A percentile compares a stretch with the other conserved stretches of the same genome.
phyloP scores from a whole-genome alignment of 1,140 invertebrate species.

The Euborellia annulipes region DNA sequence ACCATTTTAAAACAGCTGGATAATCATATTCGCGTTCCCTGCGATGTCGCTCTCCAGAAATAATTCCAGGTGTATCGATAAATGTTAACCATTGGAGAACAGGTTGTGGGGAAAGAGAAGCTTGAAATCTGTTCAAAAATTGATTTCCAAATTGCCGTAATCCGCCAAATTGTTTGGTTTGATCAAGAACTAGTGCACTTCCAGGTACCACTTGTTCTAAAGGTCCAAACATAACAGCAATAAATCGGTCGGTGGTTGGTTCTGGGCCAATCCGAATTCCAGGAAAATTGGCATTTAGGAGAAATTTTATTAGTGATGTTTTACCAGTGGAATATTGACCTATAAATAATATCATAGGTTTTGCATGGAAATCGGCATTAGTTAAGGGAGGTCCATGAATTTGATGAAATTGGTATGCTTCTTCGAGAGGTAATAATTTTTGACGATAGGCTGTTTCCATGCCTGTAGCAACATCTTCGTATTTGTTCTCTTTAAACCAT shows the following conservation, averaged over 20 bases:
- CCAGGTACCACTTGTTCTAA: constrained; percentile 49
- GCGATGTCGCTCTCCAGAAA: constrained; percentile 85
- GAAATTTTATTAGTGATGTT: constrained; percentile 54
- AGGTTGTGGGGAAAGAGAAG: constrained; percentile 66
- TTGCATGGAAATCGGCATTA: constrained; percentile 59
- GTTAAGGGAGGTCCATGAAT: constrained; percentile 55
- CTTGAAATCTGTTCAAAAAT: constrained; percentile 70
- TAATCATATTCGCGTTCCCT: constrained; percentile 51
- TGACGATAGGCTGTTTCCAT: constrained; percentile 43
- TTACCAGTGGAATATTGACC: constrained; percentile 65
- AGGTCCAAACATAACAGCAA: constrained; percentile 48
- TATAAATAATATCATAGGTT: constrained; percentile 54
- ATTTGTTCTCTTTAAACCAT: neutral
- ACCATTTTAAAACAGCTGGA: constrained; percentile 56
- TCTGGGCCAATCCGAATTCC: constrained; percentile 46
- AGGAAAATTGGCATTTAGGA: constrained; percentile 46
- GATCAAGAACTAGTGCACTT: constrained; percentile 57
- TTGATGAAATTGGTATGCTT: constrained; percentile 54
- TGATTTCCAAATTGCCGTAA: constrained; percentile 52
- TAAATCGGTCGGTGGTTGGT: constrained; percentile 56
- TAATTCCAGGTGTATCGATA: constrained; percentile 88
- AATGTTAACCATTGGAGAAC: constrained; percentile 88
- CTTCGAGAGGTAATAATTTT: constrained; percentile 51
- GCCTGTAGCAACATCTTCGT: constrained; percentile 18
- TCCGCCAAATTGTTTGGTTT: constrained; percentile 49